Evolutionary conservation across 2,888 invertebrate species (phyloP).

Genomic region (Agapetus fuscipes): DNA sequence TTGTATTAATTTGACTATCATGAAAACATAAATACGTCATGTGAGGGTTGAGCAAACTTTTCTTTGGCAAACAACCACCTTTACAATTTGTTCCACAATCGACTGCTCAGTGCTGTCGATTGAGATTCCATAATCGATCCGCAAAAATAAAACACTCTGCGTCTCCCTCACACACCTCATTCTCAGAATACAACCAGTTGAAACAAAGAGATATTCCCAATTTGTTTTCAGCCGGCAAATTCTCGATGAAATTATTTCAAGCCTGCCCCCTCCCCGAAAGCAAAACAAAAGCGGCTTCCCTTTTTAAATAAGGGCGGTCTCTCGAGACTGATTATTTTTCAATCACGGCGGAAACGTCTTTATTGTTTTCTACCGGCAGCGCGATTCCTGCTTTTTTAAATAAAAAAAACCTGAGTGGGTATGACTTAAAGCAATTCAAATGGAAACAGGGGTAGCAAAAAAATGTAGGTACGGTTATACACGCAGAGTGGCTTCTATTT

Average conservation of each 20-base stretch:
- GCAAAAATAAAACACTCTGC: conserved; percentile 11
- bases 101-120: conserved; percentile 1
- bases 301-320: conserved; percentile 17
- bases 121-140: conserved; percentile 3
- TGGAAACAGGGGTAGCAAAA: too few relatives aligned
- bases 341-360: conserved; percentile 14
- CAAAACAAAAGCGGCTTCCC: conserved; percentile 5
- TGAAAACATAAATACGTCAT: too few relatives aligned
- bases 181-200: neutral
- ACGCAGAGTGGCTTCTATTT: too few relatives aligned
- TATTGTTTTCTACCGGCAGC: conserved; percentile 10
- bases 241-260: conserved; percentile 16
- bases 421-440: too few relatives aligned
- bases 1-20: too few relatives aligned
- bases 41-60: neutral
- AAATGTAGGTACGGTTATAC: too few relatives aligned
- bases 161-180: conserved; percentile 2
- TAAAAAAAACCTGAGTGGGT: too few relatives aligned
- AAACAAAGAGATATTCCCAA: conserved; percentile 6
- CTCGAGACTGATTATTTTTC: conserved; percentile 21
- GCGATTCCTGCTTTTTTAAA: neutral
- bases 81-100: conserved; percentile 4
- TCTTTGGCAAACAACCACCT: conserved; percentile 5
- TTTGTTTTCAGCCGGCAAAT: conserved; percentile 6
- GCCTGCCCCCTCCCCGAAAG: conserved; percentile 3